phyloP scores from a whole-genome alignment of 1,140 invertebrate species.

The Nymphalis io region DNA sequence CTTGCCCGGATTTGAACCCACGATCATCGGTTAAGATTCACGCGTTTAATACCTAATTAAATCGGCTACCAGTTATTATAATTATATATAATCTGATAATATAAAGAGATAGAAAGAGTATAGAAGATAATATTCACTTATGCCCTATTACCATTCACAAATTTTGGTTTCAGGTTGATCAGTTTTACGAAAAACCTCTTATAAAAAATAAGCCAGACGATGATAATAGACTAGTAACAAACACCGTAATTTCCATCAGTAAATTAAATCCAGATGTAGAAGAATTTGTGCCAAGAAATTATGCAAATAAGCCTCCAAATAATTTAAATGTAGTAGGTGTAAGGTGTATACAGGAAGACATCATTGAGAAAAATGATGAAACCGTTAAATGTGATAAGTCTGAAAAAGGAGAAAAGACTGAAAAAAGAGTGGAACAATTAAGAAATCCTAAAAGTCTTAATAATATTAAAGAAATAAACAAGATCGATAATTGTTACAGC shows the following conservation, averaged over 20 bases:
- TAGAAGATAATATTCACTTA: no score
- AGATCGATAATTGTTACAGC: conserved; percentile 23
- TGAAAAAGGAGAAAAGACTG: background rate
- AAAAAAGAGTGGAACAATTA: conserved; percentile 6
- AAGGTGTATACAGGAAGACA: background rate
- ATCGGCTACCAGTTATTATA: no score
- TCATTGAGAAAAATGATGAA: background rate
- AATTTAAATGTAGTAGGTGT: background rate
- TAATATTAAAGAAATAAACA: conserved; percentile 14
- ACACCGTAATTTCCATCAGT: conserved; percentile 43
- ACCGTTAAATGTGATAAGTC: background rate
- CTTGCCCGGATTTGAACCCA: no score
- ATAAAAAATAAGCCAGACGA: conserved; percentile 17
- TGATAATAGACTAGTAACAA: conserved; percentile 8
- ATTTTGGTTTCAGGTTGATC: conserved; percentile 47
- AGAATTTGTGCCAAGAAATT: conserved; percentile 50
- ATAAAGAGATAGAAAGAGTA: no score
- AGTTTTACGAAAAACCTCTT: conserved; percentile 25
- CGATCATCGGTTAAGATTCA: no score
- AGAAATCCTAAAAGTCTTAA: background rate
- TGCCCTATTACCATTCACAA: background rate
- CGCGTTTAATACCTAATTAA: no score
- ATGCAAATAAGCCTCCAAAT: background rate
- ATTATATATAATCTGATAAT: no score
- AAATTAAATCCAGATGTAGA: conserved; percentile 56